Evolutionary conservation across 1,140 invertebrate species (phyloP).

Genomic region (Pseudachorutes palmiensis): DNA sequence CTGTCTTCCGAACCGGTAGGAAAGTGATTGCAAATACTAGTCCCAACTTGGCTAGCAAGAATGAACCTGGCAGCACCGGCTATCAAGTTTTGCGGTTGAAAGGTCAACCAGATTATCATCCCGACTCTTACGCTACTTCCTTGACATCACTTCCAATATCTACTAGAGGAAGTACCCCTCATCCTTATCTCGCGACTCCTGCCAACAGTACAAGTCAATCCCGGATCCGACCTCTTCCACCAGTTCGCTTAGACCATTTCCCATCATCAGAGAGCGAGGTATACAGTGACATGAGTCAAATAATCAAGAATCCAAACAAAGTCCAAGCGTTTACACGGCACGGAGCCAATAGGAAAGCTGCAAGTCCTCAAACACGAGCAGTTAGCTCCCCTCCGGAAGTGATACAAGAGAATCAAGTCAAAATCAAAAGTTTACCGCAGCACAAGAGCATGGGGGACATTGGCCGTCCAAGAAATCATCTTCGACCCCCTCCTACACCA

Average conservation of each 20-base stretch:
- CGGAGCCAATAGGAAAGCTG: too few relatives aligned
- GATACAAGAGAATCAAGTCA: neutral
- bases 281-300: conserved; percentile 29
- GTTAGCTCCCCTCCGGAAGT: neutral
- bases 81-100: too few relatives aligned
- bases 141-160: too few relatives aligned
- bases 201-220: neutral
- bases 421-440: neutral
- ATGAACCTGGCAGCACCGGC: too few relatives aligned
- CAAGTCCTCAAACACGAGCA: neutral
- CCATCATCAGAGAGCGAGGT: conserved; percentile 33
- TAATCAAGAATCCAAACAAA: neutral
- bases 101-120: neutral
- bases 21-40: neutral
- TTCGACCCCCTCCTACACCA: neutral
- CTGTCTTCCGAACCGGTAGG: conserved; percentile 24
- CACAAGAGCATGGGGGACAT: neutral
- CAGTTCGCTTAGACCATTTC: conserved; percentile 26
- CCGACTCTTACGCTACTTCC: too few relatives aligned
- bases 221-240: neutral
- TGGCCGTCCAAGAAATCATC: neutral
- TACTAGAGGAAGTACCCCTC: too few relatives aligned
- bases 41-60: neutral
- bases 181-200: too few relatives aligned
- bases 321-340: neutral